Evolutionary conservation across 2,113 vertebrate species (phyloP), one percentile per base, ranked within the genome.

Genomic region (Chaenogobius annularis): DNA sequence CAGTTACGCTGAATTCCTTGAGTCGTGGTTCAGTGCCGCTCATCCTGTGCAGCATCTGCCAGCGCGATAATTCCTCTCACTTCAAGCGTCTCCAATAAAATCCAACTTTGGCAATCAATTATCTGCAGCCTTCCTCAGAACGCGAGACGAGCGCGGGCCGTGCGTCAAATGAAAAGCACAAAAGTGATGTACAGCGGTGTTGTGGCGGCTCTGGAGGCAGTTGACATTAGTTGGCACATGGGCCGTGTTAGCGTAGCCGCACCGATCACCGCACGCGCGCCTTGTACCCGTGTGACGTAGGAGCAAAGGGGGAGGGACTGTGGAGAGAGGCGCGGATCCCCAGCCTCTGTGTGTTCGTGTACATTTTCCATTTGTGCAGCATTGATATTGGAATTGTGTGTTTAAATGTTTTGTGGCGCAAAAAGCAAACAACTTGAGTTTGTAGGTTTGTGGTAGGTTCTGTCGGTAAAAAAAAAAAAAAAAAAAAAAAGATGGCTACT

Each of bases 281-380:
- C 83, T 87, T 80, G 78, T 71, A 82, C 69, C 54, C 74, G 22
- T 19, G 79, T 91, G 88, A 91, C 83, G 90, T 85, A 12, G 72
- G 8, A 8, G 26, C 44, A 13, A 46, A 50, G 3, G 20, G 40
- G 37, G 13, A 69, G 69, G n/a, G 54, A 35, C 20, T 7, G 46
- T 3, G 26, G n/a, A 11, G 26, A 14, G 12, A 14, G 0, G n/a
- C 13, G 12, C 43, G 59, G 12, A 62, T 3, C 64, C 37, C 37
- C 37, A 7, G 37, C 6, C 7, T 31, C 26, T 2, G 26, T 40
- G 37, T 0, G 37, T 3, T 40, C 37, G 8, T 7, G 35, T 3
- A 6, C 35, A 35, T 35, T 35, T 40, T 31, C 6, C 37, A 40
- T 40, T 40, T 40, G 37, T 5, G 8, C 2, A 31, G 26, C 1